These are phyloP conservation scores for Danio jaintianensis DNA, from an alignment of 2,797 vertebrate genomes.

Conservation along the genomic window DNA sequence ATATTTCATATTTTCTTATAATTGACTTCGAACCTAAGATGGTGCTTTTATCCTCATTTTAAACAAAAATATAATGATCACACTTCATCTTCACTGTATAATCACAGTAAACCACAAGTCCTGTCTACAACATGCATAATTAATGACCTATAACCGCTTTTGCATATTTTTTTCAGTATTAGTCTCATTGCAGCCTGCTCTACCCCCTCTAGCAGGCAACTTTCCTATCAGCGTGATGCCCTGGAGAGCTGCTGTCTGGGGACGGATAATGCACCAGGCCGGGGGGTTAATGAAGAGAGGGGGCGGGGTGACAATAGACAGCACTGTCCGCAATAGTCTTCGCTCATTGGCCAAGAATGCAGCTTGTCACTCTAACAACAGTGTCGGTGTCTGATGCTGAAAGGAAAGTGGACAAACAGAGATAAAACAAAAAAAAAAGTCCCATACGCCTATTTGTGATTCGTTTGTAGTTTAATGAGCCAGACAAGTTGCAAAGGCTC, in stretches of 20 bases:
- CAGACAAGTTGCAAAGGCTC: too few species aligned
- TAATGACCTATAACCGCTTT: background rate
- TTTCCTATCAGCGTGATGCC: slow-evolving; percentile 52
- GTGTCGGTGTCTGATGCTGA: slow-evolving; percentile 30
- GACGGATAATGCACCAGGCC: slow-evolving; percentile 35
- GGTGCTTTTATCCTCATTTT: background rate
- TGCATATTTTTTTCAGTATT: slow-evolving; percentile 6
- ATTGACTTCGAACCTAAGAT: background rate
- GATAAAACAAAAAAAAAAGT: slow-evolving; percentile 3
- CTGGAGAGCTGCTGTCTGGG: slow-evolving; percentile 28
- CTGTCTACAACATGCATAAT: background rate
- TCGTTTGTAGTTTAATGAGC: slow-evolving; percentile 48
- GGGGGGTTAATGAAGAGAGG: slow-evolving; percentile 29
- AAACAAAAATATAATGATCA: background rate
- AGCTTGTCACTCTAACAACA: slow-evolving; percentile 39
- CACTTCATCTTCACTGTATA: background rate
- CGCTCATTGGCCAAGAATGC: slow-evolving; percentile 56
- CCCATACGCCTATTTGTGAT: background rate
- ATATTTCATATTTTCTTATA: too few species aligned
- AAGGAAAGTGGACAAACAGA: slow-evolving; percentile 10
- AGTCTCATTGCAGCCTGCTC: background rate
- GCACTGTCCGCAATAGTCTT: slow-evolving; percentile 51
- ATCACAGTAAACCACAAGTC: background rate
- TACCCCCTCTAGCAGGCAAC: slow-evolving; percentile 35
- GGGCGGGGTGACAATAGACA: slow-evolving; percentile 53